A percentile compares a stretch with the other conserved stretches of the same genome.
These are phyloP conservation scores for Pachliopta kotzebuea DNA, from an alignment of 2,888 invertebrate genomes.

Conservation along the genomic window DNA sequence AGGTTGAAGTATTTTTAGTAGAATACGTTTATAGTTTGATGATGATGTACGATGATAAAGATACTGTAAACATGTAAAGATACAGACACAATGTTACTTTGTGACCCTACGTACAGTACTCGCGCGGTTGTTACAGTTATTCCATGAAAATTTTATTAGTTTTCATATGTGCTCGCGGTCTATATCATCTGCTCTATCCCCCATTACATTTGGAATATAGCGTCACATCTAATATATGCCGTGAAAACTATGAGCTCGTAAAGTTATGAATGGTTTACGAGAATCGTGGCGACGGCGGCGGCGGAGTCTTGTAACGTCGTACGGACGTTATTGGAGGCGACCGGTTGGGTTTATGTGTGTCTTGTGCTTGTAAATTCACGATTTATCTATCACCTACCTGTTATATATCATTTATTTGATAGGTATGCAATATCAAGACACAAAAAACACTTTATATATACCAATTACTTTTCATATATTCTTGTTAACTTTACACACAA, in stretches of 20 bases:
- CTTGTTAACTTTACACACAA: no score
- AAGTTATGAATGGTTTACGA: constrained; percentile 32
- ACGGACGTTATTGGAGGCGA: constrained; percentile 30
- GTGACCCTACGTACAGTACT: no score
- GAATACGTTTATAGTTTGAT: no score
- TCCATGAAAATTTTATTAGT: constrained; percentile 18
- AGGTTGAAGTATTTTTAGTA: no score
- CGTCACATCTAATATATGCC: constrained; percentile 26
- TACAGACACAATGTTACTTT: no score
- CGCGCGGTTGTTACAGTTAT: constrained; percentile 5
- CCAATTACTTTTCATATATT: no score
- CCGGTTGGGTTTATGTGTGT: constrained; percentile 27
- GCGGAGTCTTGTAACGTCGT: constrained; percentile 20
- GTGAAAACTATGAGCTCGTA: constrained; percentile 27
- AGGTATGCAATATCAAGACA: no score
- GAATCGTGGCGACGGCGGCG: constrained; percentile 22
- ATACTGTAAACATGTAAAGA: no score
- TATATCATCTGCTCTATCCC: constrained; percentile 10
- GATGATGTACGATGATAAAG: no score
- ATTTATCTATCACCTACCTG: constrained; percentile 29
- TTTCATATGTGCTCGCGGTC: neutral
- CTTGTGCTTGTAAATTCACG: constrained; percentile 33
- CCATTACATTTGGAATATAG: constrained; percentile 27
- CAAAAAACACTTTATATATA: no score
- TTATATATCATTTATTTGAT: no score